phyloP scores from a whole-genome alignment of 2,797 vertebrate species.

The Sorex maritimensis region DNA sequence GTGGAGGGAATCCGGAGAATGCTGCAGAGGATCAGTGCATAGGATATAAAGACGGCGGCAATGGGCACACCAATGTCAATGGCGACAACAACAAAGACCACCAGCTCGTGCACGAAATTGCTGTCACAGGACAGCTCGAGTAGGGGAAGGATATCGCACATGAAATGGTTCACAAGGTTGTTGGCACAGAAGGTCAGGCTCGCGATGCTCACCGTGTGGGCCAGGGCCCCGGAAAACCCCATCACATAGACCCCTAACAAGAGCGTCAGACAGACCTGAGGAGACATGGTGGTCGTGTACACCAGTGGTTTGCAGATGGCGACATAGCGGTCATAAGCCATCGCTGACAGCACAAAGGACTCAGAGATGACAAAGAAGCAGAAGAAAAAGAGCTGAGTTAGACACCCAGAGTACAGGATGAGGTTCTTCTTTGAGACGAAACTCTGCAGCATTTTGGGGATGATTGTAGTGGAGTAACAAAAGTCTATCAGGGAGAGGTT shows the following conservation, averaged over 20 bases:
- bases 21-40: conserved; percentile 63
- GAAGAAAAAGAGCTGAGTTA: conserved; percentile 82
- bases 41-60: conserved; percentile 71
- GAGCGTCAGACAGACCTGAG: conserved; percentile 39
- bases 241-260: conserved; percentile 72
- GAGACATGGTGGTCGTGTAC: conserved; percentile 76
- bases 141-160: conserved; percentile 82
- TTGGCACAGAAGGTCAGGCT: conserved; percentile 75
- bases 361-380: conserved; percentile 83
- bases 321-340: conserved; percentile 81
- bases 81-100: conserved; percentile 55
- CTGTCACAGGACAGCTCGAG: conserved; percentile 75
- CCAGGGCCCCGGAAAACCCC: conserved; percentile 71
- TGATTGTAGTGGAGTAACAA: conserved; percentile 80
- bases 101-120: conserved; percentile 45
- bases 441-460: conserved; percentile 81
- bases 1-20: conserved; percentile 57
- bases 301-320: conserved; percentile 82
- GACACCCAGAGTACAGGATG: conserved; percentile 71
- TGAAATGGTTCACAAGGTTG: conserved; percentile 77
- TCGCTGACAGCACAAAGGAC: conserved; percentile 82
- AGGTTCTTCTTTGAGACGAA: conserved; percentile 77
- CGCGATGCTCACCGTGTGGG: conserved; percentile 73
- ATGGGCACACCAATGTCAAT: conserved; percentile 53
- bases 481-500: conserved; percentile 81